Evolutionary conservation across 2,797 vertebrate genomes (phyloP).

Genomic region (Tapera naevia): DNA sequence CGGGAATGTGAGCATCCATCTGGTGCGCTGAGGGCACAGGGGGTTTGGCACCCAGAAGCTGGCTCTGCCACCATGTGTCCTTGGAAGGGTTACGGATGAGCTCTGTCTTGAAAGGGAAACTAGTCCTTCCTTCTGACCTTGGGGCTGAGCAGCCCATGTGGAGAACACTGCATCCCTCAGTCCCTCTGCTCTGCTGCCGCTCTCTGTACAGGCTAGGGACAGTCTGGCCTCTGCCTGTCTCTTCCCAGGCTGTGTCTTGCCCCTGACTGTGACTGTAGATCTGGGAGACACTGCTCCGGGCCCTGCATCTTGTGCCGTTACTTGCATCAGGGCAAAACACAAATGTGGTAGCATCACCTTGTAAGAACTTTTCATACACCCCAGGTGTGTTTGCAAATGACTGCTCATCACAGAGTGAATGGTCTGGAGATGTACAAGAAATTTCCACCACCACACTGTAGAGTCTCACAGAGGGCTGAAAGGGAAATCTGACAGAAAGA

Average conservation of each 20-base stretch:
- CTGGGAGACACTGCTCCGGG: neutral
- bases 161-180: neutral
- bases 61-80: neutral
- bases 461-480: neutral
- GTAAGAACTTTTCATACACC: neutral
- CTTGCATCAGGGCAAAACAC: neutral
- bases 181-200: neutral
- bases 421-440: neutral
- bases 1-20: constrained; percentile 38
- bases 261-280: neutral
- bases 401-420: neutral
- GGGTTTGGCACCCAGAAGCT: constrained; percentile 65
- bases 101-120: constrained; percentile 2
- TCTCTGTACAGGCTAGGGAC: neutral
- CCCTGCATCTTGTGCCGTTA: neutral
- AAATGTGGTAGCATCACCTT: neutral
- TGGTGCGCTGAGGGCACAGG: constrained; percentile 40
- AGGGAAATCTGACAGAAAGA: neutral
- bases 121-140: constrained; percentile 50
- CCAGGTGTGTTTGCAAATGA: neutral
- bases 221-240: neutral
- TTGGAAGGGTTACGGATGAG: neutral
- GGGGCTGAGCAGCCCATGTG: neutral
- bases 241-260: neutral
- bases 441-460: neutral